Conservation (phyloP, 1,140 invertebrate genomes). For the Microplitis demolitor region DNA sequence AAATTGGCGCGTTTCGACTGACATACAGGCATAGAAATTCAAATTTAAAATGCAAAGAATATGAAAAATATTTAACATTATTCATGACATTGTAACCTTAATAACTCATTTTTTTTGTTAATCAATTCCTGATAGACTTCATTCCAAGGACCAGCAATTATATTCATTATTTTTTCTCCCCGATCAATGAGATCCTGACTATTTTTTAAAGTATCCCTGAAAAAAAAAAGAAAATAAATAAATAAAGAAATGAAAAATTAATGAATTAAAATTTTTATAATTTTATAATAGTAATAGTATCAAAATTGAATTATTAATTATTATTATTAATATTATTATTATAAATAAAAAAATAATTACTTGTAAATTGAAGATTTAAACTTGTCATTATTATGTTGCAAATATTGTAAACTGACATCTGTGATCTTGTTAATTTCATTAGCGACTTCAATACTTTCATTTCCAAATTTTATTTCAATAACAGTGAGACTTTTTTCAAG, state of each 20-base stretch:
- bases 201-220: slow-evolving; percentile 42
- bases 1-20: too few species aligned
- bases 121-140: slow-evolving; percentile 42
- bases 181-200: slow-evolving; percentile 39
- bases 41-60: too few species aligned
- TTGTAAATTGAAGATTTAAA: slow-evolving; percentile 40
- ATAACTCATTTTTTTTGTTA: slow-evolving; percentile 37
- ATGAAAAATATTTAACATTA: too few species aligned
- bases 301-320: slow-evolving; percentile 9
- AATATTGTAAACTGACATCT: slow-evolving; percentile 49
- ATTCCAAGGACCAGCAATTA: slow-evolving; percentile 50
- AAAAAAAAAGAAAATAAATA: slow-evolving; percentile 33
- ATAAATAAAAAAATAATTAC: slow-evolving; percentile 35
- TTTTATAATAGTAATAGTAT: neutral
- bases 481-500: slow-evolving; percentile 57
- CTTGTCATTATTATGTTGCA: slow-evolving; percentile 39
- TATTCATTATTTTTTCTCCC: slow-evolving; percentile 43
- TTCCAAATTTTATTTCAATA: slow-evolving; percentile 63
- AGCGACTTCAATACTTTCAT: slow-evolving; percentile 63
- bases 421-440: slow-evolving; percentile 64
- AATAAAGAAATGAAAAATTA: slow-evolving; percentile 18
- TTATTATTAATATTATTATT: neutral
- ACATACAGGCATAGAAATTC: too few species aligned
- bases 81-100: neutral
- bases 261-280: slow-evolving; percentile 11